Evolutionary conservation across 2,113 vertebrate species (phyloP).

Genomic region (Heptranchias perlo): DNA sequence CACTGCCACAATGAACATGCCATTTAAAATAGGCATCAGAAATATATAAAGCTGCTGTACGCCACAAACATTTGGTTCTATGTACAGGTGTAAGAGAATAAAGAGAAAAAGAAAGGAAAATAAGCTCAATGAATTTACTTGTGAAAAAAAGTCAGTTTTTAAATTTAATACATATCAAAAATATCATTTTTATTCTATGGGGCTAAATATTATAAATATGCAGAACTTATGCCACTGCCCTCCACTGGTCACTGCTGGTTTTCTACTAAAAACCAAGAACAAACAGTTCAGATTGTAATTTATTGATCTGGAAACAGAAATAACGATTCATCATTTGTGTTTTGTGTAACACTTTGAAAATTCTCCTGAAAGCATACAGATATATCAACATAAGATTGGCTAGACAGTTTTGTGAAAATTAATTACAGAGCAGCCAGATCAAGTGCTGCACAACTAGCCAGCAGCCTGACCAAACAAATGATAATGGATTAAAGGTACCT

Average conservation of each 20-base stretch:
- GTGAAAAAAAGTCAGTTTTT: not conserved
- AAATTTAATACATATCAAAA: not conserved
- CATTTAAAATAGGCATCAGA: not conserved
- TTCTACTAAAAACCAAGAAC: not conserved
- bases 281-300: not conserved
- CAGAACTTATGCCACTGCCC: not conserved
- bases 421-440: not conserved
- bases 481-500: not conserved
- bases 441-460: not conserved
- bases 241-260: not conserved
- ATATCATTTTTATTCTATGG: not conserved
- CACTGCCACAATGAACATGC: not conserved
- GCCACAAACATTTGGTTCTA: not conserved
- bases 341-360: not conserved
- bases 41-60: not conserved
- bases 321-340: not conserved
- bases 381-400: not conserved
- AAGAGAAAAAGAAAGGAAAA: not conserved
- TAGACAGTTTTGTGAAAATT: not conserved
- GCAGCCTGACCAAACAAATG: not conserved
- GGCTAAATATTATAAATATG: not conserved
- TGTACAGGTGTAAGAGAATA: not conserved
- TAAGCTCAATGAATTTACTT: not conserved
- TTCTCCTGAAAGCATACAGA: not conserved
- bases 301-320: not conserved